Evolutionary conservation across 1,140 invertebrate species (phyloP).

Genomic region (Ridgeia piscesae): DNA sequence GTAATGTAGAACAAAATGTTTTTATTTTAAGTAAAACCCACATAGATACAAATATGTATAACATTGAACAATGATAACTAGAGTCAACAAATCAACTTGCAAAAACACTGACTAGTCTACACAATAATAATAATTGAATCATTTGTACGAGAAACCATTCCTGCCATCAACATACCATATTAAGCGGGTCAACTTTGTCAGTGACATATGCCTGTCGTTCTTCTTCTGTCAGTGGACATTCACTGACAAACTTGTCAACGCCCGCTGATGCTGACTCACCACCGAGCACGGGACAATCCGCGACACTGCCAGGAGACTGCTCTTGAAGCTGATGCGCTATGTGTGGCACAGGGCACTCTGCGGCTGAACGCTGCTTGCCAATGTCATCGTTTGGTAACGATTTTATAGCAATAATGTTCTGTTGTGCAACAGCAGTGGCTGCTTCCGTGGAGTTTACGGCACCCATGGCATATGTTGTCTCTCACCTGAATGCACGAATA

Average conservation of each 20-base stretch:
- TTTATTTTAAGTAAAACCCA: conserved; percentile 13
- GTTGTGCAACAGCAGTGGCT: conserved; percentile 9
- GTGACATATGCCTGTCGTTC: conserved; percentile 18
- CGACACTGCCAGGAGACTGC: background rate
- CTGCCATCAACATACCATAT: conserved; percentile 67
- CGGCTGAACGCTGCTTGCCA: conserved; percentile 28
- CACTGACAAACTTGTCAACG: conserved; percentile 33
- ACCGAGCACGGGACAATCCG: background rate
- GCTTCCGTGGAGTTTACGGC: conserved; percentile 20
- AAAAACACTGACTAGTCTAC: too few species aligned
- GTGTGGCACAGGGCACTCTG: conserved; percentile 30
- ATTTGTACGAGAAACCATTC: too few species aligned
- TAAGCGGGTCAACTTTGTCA: conserved; percentile 74
- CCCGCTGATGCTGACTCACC: background rate
- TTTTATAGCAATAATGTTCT: background rate
- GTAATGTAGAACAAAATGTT: too few species aligned
- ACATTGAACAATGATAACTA: too few species aligned
- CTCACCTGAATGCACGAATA: background rate
- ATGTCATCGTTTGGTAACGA: background rate
- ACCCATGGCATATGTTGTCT: conserved; percentile 11
- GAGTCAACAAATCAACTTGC: too few species aligned
- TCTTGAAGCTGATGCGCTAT: background rate
- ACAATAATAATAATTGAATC: too few species aligned
- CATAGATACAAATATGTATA: background rate
- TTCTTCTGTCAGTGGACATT: conserved; percentile 45